Base-by-base conservation (phyloP, 2,888 invertebrate species). In the Mechanitis messenoides region DNA sequence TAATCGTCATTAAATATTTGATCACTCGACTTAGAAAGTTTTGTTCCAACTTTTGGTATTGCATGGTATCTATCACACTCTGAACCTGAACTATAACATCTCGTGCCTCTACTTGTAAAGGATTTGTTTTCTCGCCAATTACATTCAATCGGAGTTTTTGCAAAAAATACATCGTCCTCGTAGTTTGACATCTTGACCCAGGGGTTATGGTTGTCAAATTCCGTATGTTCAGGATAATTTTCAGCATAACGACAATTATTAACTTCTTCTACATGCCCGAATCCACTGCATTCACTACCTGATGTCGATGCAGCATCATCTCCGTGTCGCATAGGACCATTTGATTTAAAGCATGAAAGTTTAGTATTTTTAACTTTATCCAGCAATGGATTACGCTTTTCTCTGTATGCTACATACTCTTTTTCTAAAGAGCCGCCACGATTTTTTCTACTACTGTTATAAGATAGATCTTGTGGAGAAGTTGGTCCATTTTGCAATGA, bases 281-380 rank as follows among this genome's bases (percentile, higher is more conserved):
- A 90, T 58, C 89, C 87, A 70, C 91, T 91, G 74, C 91, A 91
- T 47, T 91, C 91, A 67, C 91, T 91, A 64, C 90, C 91, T 45
- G 91, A 91, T 2, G 91, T 91, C 3, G 91, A 91, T 9, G 85
- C 84, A 46, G 89, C 85, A 65, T 90, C 89, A 68, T 91, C 90
- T 28, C 85, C 82, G 59, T 90, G 87, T 42, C 91, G 84, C 56
- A 91, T 77, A 61, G 90, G 91, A 53, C 91, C 91, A 72, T 89
- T 90, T 46, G 92, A 91, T 77, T 91, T 90, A 77, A 94, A 93
- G 77, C 94, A 94, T 38, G 93, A 93, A 62, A 94, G 78, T 75
- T 93, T 91, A 56, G 94, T 93, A 75, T 93, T 93, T 78, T 93
- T 93, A 4, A 94, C 94, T 77, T 92, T 92, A 74, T 94, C 94